Base-by-base conservation (phyloP, 2,113 vertebrate genomes). In the Antechinus flavipes region DNA sequence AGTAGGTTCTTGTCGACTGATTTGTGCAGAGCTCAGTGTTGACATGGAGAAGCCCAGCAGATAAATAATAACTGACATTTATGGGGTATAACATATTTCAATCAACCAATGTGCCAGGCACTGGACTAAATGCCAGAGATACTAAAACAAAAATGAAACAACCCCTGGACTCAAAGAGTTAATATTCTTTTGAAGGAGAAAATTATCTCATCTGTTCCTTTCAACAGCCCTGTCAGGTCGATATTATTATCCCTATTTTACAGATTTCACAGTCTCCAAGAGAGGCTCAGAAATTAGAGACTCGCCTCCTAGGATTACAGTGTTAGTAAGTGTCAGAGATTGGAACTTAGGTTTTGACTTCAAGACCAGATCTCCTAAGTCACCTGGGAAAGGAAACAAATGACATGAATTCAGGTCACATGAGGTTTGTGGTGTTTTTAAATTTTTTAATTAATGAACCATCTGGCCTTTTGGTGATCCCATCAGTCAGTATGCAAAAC, bases 381-480 rank as follows among this genome's bases (percentile, higher is more conserved):
- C n/a, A 84, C 2, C 76, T 91, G 92, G 90, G 76, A 93, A 97
- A 90, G 94, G 94, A 93, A 97, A 95, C 91, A 93, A 97, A 97
- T 95, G 94, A 93, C 94, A 97, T 96, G 49, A 89, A 93, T 94
- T 97, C 90, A 76, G 93, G 47, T 49, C 46, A 52, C 89, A 93
- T 91, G 89, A 55, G 94, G 94, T 46, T 89, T 50, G 3, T 94
- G 92, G 58, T 90, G 54, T 55, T 97, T 96, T 95, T 95, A 58
- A n/a, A 90, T 27, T 47, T 93, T 98, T 97, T 96, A 97, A 97
- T 98, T 97, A 97, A 98, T 98, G 96, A 97, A 97, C 93, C 96
- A 95, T 95, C 98, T 97, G 95, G 94, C 90, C 93, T 92, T 49
- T 76, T 90, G 96, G 95, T 93, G 91, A 93, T 98, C 96, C 94